Conservation (phyloP, 2,797 vertebrate species). For the Notamacropus eugenii region DNA sequence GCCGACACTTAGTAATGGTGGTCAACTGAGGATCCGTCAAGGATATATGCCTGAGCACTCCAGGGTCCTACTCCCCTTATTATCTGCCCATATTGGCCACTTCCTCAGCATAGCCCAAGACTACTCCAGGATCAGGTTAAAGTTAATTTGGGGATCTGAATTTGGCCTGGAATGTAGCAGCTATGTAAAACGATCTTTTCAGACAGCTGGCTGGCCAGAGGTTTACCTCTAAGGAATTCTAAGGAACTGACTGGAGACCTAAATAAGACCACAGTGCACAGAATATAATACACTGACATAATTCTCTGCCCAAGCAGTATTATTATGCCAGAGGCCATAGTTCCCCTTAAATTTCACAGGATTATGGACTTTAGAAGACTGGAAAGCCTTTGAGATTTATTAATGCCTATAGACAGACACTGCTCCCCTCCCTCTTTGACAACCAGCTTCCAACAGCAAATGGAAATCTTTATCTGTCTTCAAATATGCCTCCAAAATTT, state of each 20-base stretch:
- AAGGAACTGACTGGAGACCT: not conserved
- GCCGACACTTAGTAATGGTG: not conserved
- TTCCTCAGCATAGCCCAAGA: not conserved
- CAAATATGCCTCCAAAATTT: not conserved
- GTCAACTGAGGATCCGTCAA: not conserved
- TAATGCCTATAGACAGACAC: not conserved
- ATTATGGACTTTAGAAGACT: not conserved
- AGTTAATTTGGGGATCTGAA: not conserved
- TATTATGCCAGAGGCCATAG: not conserved
- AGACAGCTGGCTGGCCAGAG: constrained; percentile 5
- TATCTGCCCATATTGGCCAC: not conserved
- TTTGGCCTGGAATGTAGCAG: not conserved
- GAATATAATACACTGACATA: not conserved
- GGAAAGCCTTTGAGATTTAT: not conserved
- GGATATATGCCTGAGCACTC: not conserved
- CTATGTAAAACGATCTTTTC: constrained; percentile 10
- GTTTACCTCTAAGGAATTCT: not conserved
- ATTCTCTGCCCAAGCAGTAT: not conserved
- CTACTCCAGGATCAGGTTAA: not conserved
- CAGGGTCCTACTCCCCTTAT: not conserved
- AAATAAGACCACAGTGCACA: not conserved
- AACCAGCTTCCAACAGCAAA: not conserved
- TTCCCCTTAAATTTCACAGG: not conserved
- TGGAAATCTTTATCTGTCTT: not conserved
- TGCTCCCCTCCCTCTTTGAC: not conserved